Evolutionary conservation across 2,113 vertebrate species (phyloP).

Genomic region (Odocoileus hemionus): DNA sequence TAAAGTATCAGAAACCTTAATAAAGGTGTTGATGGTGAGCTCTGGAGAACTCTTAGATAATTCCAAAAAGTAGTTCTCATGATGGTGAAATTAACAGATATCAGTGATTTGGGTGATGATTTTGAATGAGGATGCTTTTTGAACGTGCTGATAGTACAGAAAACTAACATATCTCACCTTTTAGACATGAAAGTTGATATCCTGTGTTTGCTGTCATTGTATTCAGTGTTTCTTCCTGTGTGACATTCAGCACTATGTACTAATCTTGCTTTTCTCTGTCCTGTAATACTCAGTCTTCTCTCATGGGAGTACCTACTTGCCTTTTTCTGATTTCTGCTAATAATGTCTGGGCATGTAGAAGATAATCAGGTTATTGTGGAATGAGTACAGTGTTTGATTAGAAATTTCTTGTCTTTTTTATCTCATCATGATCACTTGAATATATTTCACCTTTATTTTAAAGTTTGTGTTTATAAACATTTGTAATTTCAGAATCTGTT

Average conservation of each 20-base stretch:
- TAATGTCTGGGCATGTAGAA: not conserved
- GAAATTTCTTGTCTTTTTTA: not conserved
- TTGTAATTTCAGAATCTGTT: not conserved
- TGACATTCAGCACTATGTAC: not conserved
- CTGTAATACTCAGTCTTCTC: not conserved
- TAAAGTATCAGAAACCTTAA: not conserved
- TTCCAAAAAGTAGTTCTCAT: not conserved
- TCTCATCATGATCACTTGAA: not conserved
- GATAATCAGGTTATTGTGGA: not conserved
- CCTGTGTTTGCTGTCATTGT: not conserved
- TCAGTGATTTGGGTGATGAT: not conserved
- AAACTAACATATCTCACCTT: not conserved
- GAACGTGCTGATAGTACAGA: not conserved
- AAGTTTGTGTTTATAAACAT: not conserved
- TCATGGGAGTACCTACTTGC: not conserved
- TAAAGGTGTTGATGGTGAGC: not conserved
- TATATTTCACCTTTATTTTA: not conserved
- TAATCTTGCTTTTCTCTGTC: not conserved
- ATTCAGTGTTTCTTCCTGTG: not conserved
- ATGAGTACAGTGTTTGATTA: not conserved
- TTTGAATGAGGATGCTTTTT: not conserved
- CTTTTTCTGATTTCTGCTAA: not conserved
- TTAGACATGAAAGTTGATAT: not conserved
- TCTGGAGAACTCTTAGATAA: not conserved
- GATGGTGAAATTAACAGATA: not conserved